Conservation (phyloP, 2,797 vertebrate genomes). For the Lagocephalus sceleratus region DNA sequence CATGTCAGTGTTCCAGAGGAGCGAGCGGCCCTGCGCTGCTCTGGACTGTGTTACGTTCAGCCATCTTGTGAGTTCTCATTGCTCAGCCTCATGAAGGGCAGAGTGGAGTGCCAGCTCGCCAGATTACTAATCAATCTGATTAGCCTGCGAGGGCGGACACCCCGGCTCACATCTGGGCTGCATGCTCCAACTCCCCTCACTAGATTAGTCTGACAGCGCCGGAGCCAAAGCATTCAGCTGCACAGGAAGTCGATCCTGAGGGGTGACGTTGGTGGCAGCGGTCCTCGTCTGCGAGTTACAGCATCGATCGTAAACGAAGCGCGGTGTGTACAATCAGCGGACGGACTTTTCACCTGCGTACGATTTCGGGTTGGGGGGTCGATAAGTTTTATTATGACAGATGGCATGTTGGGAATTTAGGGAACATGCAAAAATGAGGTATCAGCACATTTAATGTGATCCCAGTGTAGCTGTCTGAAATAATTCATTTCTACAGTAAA, state of each 20-base stretch:
- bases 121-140: slow-evolving; percentile 81
- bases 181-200: slow-evolving; percentile 52
- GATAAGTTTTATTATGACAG: slow-evolving; percentile 34
- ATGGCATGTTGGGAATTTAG: slow-evolving; percentile 16
- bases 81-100: slow-evolving; percentile 52
- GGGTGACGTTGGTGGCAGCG: slow-evolving; percentile 36
- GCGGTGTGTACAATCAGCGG: slow-evolving; percentile 22
- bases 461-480: slow-evolving; percentile 49
- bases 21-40: slow-evolving; percentile 49
- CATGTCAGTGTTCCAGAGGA: slow-evolving; percentile 51
- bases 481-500: slow-evolving; percentile 49
- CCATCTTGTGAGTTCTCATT: slow-evolving; percentile 71
- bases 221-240: slow-evolving; percentile 46
- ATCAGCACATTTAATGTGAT: slow-evolving; percentile 33
- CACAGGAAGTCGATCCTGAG: slow-evolving; percentile 53
- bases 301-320: slow-evolving; percentile 27
- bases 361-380: slow-evolving; percentile 18
- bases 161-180: slow-evolving; percentile 68
- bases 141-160: slow-evolving; percentile 70
- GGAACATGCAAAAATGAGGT: slow-evolving; percentile 31
- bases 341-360: slow-evolving; percentile 26
- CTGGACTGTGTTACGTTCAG: slow-evolving; percentile 70
- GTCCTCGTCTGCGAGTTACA: slow-evolving; percentile 26
- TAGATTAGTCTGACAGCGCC: slow-evolving; percentile 70
- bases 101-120: slow-evolving; percentile 60